Evolutionary conservation across 2,888 invertebrate species (phyloP).

Genomic region (Acronicta psi): DNA sequence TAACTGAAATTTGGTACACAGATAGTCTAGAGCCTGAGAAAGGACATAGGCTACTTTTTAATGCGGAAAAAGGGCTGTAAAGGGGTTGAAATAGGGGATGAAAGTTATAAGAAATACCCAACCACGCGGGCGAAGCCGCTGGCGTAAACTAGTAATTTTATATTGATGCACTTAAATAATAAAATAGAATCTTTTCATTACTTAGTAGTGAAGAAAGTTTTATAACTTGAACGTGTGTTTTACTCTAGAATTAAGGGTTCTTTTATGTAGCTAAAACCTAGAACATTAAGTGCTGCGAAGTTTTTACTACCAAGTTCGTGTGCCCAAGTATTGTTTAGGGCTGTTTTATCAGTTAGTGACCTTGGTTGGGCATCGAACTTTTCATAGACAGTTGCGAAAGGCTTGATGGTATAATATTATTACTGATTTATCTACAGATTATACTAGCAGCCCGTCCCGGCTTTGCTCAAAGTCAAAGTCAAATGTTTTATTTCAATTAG

Average conservation of each 20-base stretch:
- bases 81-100: no score
- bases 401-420: not conserved
- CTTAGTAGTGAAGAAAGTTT: constrained; percentile 40
- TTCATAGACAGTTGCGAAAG: not conserved
- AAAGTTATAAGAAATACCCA: no score
- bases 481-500: no score
- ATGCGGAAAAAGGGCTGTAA: no score
- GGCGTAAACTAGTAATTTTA: no score
- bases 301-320: constrained; percentile 24
- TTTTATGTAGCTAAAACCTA: constrained; percentile 20
- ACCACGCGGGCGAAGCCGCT: no score
- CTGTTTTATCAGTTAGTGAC: constrained; percentile 7
- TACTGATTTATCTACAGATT: not conserved
- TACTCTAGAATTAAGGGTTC: constrained; percentile 15
- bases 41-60: no score
- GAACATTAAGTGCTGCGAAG: constrained; percentile 18
- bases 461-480: no score
- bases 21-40: no score
- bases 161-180: constrained; percentile 1
- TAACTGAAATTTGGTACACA: no score
- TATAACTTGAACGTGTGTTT: constrained; percentile 34
- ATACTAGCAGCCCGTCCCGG: no score
- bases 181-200: constrained; percentile 16
- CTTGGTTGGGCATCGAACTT: constrained; percentile 8
- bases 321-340: constrained; percentile 1